A percentile compares a stretch with the other conserved stretches of the same genome.
These are phyloP conservation scores for Meteorus cinctellus DNA, from an alignment of 2,888 invertebrate species.

Conservation along the genomic window DNA sequence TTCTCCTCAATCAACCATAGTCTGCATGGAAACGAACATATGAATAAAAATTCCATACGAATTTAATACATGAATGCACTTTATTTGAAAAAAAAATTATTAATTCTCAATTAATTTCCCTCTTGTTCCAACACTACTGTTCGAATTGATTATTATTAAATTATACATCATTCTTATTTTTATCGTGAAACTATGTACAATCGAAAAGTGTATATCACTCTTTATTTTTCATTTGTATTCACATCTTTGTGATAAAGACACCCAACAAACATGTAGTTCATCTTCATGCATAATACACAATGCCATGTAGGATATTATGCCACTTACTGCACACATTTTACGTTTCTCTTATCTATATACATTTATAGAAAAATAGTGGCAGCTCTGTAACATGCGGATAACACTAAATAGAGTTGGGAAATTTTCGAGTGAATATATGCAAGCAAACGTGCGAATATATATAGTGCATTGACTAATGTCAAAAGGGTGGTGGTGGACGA, in stretches of 20 bases:
- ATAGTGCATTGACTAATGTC: constrained; percentile 22
- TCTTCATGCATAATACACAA: not conserved
- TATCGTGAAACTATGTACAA: not conserved
- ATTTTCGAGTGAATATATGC: constrained; percentile 30
- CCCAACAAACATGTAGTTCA: not conserved
- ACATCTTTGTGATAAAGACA: not conserved
- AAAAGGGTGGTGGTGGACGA: constrained; percentile 20
- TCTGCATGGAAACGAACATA: not conserved
- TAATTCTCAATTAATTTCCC: not conserved
- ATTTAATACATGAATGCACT: not conserved
- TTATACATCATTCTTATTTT: not conserved
- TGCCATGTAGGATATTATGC: not conserved
- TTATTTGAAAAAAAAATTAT: not conserved
- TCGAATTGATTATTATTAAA: not conserved
- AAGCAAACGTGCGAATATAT: constrained; percentile 17
- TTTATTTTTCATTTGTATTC: not conserved
- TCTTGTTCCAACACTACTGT: not conserved
- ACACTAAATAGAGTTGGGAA: constrained; percentile 9
- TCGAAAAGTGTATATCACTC: too few species aligned
- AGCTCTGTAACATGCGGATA: constrained; percentile 1
- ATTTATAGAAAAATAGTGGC: not conserved
- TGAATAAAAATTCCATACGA: not conserved
- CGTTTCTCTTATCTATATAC: not conserved
- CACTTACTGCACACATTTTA: not conserved
- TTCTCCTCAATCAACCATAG: not conserved